Evolutionary conservation across 2,888 invertebrate species (phyloP), one percentile per base, ranked within the genome.

Genomic region (Drosophila mulleri): DNA sequence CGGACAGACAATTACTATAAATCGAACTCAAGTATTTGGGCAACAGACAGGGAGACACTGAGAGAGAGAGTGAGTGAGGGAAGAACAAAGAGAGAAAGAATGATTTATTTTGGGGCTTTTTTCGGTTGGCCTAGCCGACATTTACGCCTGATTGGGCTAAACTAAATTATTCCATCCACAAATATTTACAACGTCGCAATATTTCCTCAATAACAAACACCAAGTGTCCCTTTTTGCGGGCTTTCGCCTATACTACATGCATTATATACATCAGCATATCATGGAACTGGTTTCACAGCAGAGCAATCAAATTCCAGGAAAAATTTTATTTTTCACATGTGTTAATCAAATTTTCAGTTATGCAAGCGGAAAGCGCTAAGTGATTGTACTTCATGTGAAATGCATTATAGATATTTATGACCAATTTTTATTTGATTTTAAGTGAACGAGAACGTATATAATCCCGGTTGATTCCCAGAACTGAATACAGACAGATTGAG

Each of bases 91-190:
- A 16, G 20, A 16, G 18, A n/a, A n/a, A 32, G 23, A 6, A 18
- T 26, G 20, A 59, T 29, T 48, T 39, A 29, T 29, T 29, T 37
- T 37, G 26, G 6, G 45, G 12, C n/a, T 0, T 23, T n/a, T 47
- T 26, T 18, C 47, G 26, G 26, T 20, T 39, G 29, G 48, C 11
- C 14, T 18, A 53, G 50, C 73, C 72, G 73, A 67, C 65, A 75
- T 83, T 80, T 63, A 75, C 83, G 78, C 78, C 69, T 80, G 69
- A 83, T 35, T 67, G 67, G 74, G 50, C 81, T 7, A 29, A 83
- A 76, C 66, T 76, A 74, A 83, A 84, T 88, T 86, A 86, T 62
- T 67, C 74, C 67, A 58, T 62, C 65, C 75, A 78, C 75, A 76
- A 67, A 32, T 67, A 67, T 67, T 63, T 62, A 52, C 50, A 64